phyloP scores from a whole-genome alignment of 2,888 invertebrate species.

The Metellina segmentata region DNA sequence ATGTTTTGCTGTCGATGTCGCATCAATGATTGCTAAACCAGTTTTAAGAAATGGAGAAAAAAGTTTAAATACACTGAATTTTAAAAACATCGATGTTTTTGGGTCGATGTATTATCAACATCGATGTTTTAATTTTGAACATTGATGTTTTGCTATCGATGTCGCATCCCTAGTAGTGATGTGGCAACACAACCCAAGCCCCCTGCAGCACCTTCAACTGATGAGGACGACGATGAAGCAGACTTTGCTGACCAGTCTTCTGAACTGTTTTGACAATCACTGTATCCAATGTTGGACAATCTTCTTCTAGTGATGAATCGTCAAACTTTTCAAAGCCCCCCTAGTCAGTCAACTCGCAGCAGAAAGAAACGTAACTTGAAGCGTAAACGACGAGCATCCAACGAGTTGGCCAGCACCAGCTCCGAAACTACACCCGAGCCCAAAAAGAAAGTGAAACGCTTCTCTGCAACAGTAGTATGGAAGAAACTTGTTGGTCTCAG shows the following conservation, averaged over 20 bases:
- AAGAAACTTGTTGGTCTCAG: slow-evolving; percentile 71
- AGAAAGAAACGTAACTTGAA: slow-evolving; percentile 9
- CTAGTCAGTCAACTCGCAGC: slow-evolving; percentile 51
- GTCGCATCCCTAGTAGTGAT: too few species aligned
- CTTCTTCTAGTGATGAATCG: slow-evolving; percentile 47
- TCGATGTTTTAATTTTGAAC: too few species aligned
- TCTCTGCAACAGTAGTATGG: slow-evolving; percentile 76
- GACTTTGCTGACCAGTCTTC: slow-evolving; percentile 17
- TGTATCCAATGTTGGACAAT: slow-evolving; percentile 36
- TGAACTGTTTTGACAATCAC: slow-evolving; percentile 34
- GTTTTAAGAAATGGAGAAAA: too few species aligned
- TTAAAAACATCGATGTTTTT: too few species aligned
- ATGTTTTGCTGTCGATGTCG: too few species aligned
- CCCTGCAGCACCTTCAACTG: background rate
- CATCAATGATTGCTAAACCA: too few species aligned
- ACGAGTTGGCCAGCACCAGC: slow-evolving; percentile 33
- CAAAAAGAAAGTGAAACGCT: slow-evolving; percentile 27
- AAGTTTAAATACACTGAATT: too few species aligned
- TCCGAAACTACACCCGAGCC: slow-evolving; percentile 15
- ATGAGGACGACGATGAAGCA: background rate
- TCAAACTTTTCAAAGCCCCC: slow-evolving; percentile 24
- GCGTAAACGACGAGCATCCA: slow-evolving; percentile 35
- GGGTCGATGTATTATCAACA: too few species aligned
- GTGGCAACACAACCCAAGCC: slow-evolving; percentile 27
- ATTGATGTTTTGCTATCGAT: too few species aligned